Evolutionary conservation across 2,113 vertebrate genomes (phyloP), one percentile per base, ranked within the genome.

Genomic region (Leiothrix lutea): DNA sequence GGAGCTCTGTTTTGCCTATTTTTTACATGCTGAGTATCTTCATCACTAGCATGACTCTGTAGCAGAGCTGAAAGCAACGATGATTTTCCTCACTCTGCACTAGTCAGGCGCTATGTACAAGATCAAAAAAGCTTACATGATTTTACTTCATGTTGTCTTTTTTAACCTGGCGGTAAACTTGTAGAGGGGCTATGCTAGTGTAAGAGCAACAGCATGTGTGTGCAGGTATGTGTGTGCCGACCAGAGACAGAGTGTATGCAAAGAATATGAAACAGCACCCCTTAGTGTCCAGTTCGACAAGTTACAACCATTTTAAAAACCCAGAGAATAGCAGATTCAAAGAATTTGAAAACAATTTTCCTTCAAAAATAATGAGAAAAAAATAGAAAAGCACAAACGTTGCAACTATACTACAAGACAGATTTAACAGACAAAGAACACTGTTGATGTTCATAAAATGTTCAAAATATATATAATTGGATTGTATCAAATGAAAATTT

Each of bases 191-290:
- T 69, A 28, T 92, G 33, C 10, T 15, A 47, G n/a, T 1, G 1
- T 12, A 45, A 75, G 21, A 20, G 25, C 57, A 80, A 31, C 3
- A 11, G 31, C 6, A 26, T 2, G 22, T 21, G 14, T 13, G 16
- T 7, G 9, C 1, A 0, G 5, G 2, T 23, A 2, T 1, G 2
- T 1, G 7, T 3, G 8, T 5, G 5, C 28, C n/a, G 13, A 4
- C 0, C 0, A 29, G 31, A 58, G 26, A n/a, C 11, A 44, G 15
- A 14, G 7, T 29, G 36, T 36, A 29, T 3, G 8, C 35, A 53
- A 92, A 95, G 35, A 31, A 31, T 48, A 83, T 53, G 74, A 87
- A 86, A 91, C 90, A 98, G 96, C 88, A 75, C 93, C 96, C 42
- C 84, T 91, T 95, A 61, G 96, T 88, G 98, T 51, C 54, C 23